Evolutionary conservation across 2,797 vertebrate genomes (phyloP).

Genomic region (Syngnathus acus): DNA sequence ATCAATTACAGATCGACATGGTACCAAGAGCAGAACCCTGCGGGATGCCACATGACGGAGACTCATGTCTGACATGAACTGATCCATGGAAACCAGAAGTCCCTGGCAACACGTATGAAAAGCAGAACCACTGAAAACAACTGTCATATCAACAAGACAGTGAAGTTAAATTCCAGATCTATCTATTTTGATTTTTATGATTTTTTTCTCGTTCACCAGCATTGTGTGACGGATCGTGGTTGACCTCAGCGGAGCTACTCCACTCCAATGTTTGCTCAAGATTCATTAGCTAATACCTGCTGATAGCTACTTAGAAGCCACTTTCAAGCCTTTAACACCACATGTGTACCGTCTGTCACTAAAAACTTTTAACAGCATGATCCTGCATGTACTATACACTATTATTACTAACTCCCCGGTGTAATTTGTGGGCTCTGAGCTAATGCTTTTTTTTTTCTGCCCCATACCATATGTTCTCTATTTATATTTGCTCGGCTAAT

Average conservation of each 20-base stretch:
- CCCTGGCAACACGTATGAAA: not conserved
- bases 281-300: constrained; percentile 11
- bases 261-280: constrained; percentile 2
- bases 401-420: not conserved
- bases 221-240: not conserved
- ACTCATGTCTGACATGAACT: not conserved
- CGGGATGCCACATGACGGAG: not conserved
- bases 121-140: not conserved
- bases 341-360: constrained; percentile 2
- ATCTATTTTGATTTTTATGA: not conserved
- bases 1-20: not conserved
- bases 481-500: constrained; percentile 2
- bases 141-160: not conserved
- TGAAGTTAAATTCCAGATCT: not conserved
- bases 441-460: not conserved
- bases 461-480: not conserved
- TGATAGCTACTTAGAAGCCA: constrained; percentile 13
- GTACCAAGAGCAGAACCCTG: not conserved
- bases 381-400: not conserved
- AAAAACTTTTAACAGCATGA: constrained; percentile 2
- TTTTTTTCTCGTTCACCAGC: not conserved
- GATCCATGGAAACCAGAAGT: not conserved
- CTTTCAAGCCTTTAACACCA: constrained; percentile 2
- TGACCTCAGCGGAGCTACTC: not conserved
- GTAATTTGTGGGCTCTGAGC: not conserved